Evolutionary conservation across 1,140 invertebrate genomes (phyloP).

Genomic region (Temnothorax nylanderi): DNA sequence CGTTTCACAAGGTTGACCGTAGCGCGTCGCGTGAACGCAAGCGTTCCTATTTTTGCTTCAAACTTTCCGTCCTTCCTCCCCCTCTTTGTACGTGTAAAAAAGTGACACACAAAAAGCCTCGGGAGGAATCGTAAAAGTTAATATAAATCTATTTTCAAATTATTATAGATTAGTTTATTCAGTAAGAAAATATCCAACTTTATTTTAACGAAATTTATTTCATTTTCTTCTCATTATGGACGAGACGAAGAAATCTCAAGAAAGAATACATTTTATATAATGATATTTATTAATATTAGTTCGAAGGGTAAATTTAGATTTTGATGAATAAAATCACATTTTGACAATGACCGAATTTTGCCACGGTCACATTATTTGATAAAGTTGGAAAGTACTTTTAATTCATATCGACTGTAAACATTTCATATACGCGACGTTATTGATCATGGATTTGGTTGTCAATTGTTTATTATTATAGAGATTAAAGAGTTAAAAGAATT

Average conservation of each 20-base stretch:
- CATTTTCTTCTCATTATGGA: background rate
- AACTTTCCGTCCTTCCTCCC: background rate
- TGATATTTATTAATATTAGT: background rate
- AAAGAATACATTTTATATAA: background rate
- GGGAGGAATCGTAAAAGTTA: background rate
- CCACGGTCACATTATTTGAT: background rate
- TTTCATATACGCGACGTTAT: background rate
- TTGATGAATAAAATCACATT: background rate
- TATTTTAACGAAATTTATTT: background rate
- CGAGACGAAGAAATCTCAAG: background rate
- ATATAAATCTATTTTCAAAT: background rate
- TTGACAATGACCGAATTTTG: background rate
- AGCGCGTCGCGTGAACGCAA: constrained; percentile 33
- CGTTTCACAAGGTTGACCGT: constrained; percentile 37
- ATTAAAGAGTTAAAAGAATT: background rate
- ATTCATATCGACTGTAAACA: too few species aligned
- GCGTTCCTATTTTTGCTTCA: background rate
- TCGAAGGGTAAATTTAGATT: background rate
- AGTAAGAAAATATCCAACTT: background rate
- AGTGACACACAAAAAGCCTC: background rate
- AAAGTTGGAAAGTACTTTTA: background rate
- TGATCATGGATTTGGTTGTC: background rate
- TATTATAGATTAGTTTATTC: background rate
- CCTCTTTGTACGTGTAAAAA: too few species aligned
- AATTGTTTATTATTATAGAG: background rate